Evolutionary conservation across 2,797 vertebrate species (phyloP).

Genomic region (Mionectes olivaceus): DNA sequence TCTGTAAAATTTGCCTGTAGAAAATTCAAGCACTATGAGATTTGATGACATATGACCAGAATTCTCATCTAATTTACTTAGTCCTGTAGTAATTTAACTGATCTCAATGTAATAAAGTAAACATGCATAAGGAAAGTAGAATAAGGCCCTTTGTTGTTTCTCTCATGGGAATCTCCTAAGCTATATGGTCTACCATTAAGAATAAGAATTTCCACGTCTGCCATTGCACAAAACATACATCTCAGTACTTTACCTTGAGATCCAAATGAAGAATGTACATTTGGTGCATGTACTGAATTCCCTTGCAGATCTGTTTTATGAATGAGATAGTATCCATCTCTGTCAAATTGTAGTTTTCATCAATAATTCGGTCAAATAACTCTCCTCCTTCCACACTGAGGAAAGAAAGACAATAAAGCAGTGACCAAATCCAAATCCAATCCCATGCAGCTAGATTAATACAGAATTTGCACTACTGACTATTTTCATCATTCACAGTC

Average conservation of each 20-base stretch:
- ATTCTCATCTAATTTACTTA: constrained; percentile 20
- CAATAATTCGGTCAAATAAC: constrained; percentile 93
- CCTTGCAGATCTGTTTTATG: constrained; percentile 93
- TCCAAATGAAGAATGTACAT: constrained; percentile 98
- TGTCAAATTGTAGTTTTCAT: constrained; percentile 80
- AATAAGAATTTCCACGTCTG: not conserved
- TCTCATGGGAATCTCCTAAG: not conserved
- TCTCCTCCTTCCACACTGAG: constrained; percentile 93
- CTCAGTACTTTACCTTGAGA: constrained; percentile 86
- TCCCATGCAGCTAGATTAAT: not conserved
- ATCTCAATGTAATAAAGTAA: not conserved
- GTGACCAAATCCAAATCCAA: not conserved
- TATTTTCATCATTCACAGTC: not conserved
- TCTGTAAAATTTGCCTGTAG: not conserved
- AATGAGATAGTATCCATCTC: constrained; percentile 93
- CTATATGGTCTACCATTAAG: not conserved
- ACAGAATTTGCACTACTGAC: not conserved
- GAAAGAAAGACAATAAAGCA: not conserved
- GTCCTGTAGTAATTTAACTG: not conserved
- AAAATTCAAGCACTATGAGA: not conserved
- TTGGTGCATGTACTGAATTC: constrained; percentile 95
- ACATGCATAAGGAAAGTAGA: constrained; percentile 1
- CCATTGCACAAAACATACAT: not conserved
- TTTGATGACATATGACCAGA: not conserved
- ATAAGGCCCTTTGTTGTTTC: not conserved